Conservation (phyloP, 2,797 vertebrate genomes). For the Coluber constrictor region DNA sequence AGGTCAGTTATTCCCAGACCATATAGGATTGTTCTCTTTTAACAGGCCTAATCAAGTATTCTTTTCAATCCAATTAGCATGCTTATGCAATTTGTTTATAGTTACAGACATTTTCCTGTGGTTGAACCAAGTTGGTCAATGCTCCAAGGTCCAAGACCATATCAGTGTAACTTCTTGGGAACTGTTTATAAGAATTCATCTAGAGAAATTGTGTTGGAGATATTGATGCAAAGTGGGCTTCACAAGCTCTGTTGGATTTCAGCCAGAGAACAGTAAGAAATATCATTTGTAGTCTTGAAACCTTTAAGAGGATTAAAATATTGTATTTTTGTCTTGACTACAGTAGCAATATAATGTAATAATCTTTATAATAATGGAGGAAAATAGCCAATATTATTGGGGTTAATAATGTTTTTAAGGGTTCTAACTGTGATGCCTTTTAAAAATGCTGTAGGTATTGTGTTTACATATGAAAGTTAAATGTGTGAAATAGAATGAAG, state of each 20-base stretch:
- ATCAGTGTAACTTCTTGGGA: slow-evolving; percentile 94
- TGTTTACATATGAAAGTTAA: background rate
- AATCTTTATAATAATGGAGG: background rate
- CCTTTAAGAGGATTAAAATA: background rate
- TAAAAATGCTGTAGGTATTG: background rate
- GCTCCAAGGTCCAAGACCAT: slow-evolving; percentile 82
- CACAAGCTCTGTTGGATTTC: slow-evolving; percentile 86
- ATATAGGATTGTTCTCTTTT: background rate
- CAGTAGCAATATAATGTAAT: background rate
- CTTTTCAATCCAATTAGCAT: background rate
- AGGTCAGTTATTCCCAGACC: background rate
- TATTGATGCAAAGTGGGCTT: slow-evolving; percentile 80
- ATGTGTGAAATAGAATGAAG: background rate
- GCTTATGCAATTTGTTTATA: slow-evolving; percentile 57
- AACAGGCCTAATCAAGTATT: background rate
- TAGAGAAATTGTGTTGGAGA: slow-evolving; percentile 82
- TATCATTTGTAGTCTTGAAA: slow-evolving; percentile 38
- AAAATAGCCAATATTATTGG: background rate
- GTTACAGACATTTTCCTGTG: slow-evolving; percentile 91
- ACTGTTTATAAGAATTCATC: slow-evolving; percentile 96
- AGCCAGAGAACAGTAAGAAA: slow-evolving; percentile 88
- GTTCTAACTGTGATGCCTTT: background rate
- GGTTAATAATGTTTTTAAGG: background rate
- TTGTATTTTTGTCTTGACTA: slow-evolving; percentile 11
- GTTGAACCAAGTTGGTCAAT: slow-evolving; percentile 84